Conservation (phyloP, 2,113 vertebrate species). For the Cephalopholis sonnerati region DNA sequence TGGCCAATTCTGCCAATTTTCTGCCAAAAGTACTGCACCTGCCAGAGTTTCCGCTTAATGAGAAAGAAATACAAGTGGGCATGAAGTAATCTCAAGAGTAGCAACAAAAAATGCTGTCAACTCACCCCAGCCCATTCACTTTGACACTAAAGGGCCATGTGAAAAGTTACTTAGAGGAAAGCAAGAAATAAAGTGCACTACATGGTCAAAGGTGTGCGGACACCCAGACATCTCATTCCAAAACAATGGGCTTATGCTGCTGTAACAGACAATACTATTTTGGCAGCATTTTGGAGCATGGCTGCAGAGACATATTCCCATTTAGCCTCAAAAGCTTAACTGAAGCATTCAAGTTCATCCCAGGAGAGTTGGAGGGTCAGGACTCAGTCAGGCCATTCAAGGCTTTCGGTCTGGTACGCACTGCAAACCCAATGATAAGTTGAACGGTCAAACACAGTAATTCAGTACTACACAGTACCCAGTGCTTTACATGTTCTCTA, state of each 20-base stretch:
- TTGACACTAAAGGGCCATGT: neutral
- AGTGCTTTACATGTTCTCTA: no score
- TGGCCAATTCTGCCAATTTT: slow-evolving; percentile 39
- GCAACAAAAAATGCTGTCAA: slow-evolving; percentile 23
- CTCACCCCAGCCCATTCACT: slow-evolving; percentile 29
- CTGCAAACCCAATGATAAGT: no score
- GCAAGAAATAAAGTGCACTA: slow-evolving; percentile 10
- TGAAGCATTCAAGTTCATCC: neutral
- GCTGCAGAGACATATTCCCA: neutral
- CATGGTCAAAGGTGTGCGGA: neutral
- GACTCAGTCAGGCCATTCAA: neutral
- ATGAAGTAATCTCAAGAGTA: slow-evolving; percentile 36
- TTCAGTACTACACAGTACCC: no score
- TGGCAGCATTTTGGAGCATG: neutral
- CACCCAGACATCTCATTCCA: neutral
- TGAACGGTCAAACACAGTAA: no score
- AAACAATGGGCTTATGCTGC: neutral
- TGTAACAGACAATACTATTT: neutral
- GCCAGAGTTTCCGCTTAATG: slow-evolving; percentile 47
- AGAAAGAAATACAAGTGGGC: slow-evolving; percentile 36
- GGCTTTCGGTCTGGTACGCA: no score
- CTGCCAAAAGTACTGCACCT: slow-evolving; percentile 44
- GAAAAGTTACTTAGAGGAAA: neutral
- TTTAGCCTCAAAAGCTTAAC: neutral
- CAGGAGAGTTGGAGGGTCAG: neutral